Percentiles rank a stretch among this genome's conserved stretches.
These are phyloP conservation scores for Aptenodytes patagonicus DNA, from an alignment of 2,113 vertebrate genomes.

Conservation along the genomic window DNA sequence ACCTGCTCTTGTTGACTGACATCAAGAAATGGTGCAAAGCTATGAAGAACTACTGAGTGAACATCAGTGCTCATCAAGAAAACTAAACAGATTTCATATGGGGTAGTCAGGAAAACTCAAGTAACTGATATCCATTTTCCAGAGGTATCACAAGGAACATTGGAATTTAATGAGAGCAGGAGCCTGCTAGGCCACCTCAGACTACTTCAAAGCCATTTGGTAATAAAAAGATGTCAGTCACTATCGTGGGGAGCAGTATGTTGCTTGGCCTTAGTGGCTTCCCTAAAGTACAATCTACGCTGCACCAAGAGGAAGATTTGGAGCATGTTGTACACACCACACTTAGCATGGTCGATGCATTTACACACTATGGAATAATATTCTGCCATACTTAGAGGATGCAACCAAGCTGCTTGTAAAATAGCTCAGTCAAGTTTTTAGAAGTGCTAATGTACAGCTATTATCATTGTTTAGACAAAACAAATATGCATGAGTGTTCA, in stretches of 20 bases:
- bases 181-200: not conserved
- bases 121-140: not conserved
- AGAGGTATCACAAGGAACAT: not conserved
- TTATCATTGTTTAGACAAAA: not conserved
- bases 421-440: not conserved
- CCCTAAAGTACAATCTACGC: not conserved
- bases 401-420: not conserved
- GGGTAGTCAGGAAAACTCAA: not conserved
- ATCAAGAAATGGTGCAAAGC: not conserved
- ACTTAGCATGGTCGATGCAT: accelerated
- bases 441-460: not conserved
- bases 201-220: not conserved
- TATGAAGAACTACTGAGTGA: not conserved
- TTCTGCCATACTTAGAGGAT: not conserved
- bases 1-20: not conserved
- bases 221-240: not conserved
- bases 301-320: not conserved
- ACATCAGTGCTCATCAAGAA: not conserved
- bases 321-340: not conserved
- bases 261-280: not conserved
- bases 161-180: not conserved
- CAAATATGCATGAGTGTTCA: not conserved
- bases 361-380: not conserved
- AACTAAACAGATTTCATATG: not conserved
- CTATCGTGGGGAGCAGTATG: accelerated